Evolutionary conservation across 2,797 vertebrate species (phyloP).

Genomic region (Macroramphosus scolopax): DNA sequence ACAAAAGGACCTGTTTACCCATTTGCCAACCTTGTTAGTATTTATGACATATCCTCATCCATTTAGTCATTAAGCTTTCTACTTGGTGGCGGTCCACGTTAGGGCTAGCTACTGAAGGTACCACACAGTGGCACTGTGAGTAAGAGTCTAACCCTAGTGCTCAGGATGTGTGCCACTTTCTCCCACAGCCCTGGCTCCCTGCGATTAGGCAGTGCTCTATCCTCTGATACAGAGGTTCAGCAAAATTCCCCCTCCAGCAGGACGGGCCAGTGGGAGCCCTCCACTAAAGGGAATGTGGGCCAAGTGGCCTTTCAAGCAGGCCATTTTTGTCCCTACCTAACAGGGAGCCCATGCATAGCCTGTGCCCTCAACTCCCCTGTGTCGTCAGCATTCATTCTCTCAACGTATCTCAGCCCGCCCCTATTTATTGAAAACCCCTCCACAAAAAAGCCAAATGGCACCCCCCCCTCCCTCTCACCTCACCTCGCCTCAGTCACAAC

Average conservation of each 20-base stretch:
- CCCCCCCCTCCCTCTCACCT: conserved; percentile 30
- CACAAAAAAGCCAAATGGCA: conserved; percentile 35
- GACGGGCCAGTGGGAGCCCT: conserved; percentile 53
- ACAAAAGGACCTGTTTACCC: conserved; percentile 55
- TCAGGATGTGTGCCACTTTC: conserved; percentile 66
- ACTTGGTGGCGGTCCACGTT: conserved; percentile 64
- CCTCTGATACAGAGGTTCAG: conserved; percentile 84
- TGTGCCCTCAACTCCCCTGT: conserved; percentile 59
- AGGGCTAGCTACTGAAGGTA: conserved; percentile 72
- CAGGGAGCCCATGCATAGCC: conserved; percentile 75
- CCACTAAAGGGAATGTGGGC: conserved; percentile 66
- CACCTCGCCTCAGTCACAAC: conserved; percentile 18
- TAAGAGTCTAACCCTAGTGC: conserved; percentile 69
- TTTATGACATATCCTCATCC: conserved; percentile 41
- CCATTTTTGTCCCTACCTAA: conserved; percentile 68
- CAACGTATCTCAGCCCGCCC: conserved; percentile 36
- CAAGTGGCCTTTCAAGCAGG: conserved; percentile 57
- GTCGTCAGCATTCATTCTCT: conserved; percentile 44
- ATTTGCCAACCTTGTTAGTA: conserved; percentile 50
- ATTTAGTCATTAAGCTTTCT: conserved; percentile 42
- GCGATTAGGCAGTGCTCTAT: conserved; percentile 69
- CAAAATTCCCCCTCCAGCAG: conserved; percentile 66
- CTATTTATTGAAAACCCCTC: conserved; percentile 39
- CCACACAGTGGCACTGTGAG: conserved; percentile 79
- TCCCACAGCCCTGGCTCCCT: conserved; percentile 64